A percentile compares a stretch with the other conserved stretches of the same genome.
These are phyloP conservation scores for Glossosoma conforme DNA, from an alignment of 1,140 invertebrate genomes.

Conservation along the genomic window DNA sequence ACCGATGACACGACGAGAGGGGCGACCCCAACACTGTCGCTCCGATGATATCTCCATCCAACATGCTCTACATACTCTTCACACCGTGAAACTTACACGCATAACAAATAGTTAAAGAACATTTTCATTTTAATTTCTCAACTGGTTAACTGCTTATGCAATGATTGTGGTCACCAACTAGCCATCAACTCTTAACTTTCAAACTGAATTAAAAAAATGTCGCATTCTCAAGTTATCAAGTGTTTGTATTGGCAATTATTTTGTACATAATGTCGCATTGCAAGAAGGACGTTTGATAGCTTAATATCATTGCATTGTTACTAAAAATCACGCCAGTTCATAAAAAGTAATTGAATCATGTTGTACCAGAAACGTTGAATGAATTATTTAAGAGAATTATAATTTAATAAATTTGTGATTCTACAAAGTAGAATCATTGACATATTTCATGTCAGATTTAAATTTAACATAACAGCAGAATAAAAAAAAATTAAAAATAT, in stretches of 20 bases:
- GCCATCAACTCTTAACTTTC: not conserved
- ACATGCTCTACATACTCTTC: slow-evolving; percentile 25
- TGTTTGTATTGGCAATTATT: not conserved
- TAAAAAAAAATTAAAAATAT: too few relatives aligned
- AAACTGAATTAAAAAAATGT: not conserved
- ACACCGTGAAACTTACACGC: slow-evolving; percentile 11
- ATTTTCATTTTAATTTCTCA: not conserved
- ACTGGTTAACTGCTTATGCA: not conserved
- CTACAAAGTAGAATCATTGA: too few relatives aligned
- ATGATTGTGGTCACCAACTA: not conserved
- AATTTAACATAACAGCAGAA: too few relatives aligned
- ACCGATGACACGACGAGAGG: slow-evolving; percentile 29
- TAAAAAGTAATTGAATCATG: too few relatives aligned
- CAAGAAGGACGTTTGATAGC: too few relatives aligned
- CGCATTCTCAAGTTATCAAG: not conserved
- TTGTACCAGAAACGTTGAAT: too few relatives aligned
- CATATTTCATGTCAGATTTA: too few relatives aligned
- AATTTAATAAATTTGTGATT: too few relatives aligned
- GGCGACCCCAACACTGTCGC: slow-evolving; percentile 9
- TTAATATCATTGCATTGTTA: too few relatives aligned
- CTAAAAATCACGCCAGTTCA: too few relatives aligned
- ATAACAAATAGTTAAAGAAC: too few relatives aligned
- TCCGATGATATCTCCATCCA: slow-evolving; percentile 13
- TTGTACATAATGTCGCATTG: not conserved
- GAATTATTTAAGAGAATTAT: too few relatives aligned